Conservation (phyloP, 2,113 vertebrate genomes). For the Stictonetta naevosa region DNA sequence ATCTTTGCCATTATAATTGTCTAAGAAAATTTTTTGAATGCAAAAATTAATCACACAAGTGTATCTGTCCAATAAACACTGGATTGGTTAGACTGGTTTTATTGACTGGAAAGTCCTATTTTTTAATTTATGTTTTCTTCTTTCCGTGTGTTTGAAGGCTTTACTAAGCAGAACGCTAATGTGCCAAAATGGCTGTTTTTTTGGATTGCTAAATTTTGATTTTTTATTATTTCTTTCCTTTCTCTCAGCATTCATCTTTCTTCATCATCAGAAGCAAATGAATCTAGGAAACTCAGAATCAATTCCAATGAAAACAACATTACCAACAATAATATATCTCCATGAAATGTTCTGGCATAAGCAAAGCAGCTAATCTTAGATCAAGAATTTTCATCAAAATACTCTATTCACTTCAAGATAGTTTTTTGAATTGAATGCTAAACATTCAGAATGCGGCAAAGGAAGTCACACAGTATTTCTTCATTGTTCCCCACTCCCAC, state of each 20-base stretch:
- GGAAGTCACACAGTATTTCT: neutral
- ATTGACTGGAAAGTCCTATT: neutral
- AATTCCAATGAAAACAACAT: neutral
- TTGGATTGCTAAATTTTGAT: accelerated
- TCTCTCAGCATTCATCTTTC: neutral
- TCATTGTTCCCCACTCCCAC: no score
- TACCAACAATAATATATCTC: neutral
- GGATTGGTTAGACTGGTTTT: neutral
- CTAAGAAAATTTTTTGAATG: neutral
- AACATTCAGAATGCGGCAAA: neutral
- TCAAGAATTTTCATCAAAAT: neutral
- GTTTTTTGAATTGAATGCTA: neutral
- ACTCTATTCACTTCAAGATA: neutral
- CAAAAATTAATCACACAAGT: neutral
- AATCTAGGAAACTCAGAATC: neutral
- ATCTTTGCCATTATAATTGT: neutral
- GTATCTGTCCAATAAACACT: neutral
- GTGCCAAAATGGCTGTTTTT: neutral
- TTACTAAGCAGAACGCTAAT: neutral
- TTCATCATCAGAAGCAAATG: neutral
- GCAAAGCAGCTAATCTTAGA: neutral
- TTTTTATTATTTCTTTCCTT: neutral
- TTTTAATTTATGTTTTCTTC: neutral
- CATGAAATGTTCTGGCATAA: neutral
- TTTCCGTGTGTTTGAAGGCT: neutral